Base-by-base conservation (phyloP, 2,888 invertebrate species). In the Prosopocoilus inquinatus region DNA sequence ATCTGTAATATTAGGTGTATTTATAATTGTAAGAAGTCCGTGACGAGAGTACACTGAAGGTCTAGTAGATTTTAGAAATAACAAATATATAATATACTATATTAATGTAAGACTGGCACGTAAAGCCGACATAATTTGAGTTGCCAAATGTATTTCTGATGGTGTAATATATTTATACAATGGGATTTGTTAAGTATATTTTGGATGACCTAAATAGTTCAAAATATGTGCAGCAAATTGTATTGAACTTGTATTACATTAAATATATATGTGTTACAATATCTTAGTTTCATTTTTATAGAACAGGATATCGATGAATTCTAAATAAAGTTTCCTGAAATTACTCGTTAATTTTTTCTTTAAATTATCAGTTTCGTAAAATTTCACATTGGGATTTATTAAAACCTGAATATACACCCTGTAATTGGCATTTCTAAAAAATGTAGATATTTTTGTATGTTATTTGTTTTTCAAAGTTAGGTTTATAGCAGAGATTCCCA, bases 231-330 rank as follows among this genome's bases (percentile, higher is more conserved):
- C 64, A 71, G 67, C 73, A 71, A 50, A 67, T 70, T 72, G 66
- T 70, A 70, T 70, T 45, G 68, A 66, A 62, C 63, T 57, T 67
- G 67, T 69, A 69, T 72, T 71, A 70, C 69, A 70, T 65, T 63
- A 70, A 74, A 73, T 72, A 73, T 72, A 73, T 74, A 71, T 70
- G 70, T 74, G 74, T 74, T 74, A 73, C 70, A 65, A 68, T 50
- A 64, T 28, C 7, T 28, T 28, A 28, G 20, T 28, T 28, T 28
- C 20, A 28, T 28, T 28, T 28, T 28, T 28, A 20, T 28, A 28
- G 20, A 5, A 5, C 20, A 28, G 20, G 20, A 28, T 28, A n/a
- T n/a, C n/a, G n/a, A n/a, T n/a, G n/a, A 7, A 28, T 4, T 28
- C 4, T 28, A 28, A 28, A 28, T 28, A 28, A 28, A 28, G 20